These are phyloP conservation scores for Aethes cnicana DNA, from an alignment of 2,888 invertebrate genomes.

Conservation along the genomic window DNA sequence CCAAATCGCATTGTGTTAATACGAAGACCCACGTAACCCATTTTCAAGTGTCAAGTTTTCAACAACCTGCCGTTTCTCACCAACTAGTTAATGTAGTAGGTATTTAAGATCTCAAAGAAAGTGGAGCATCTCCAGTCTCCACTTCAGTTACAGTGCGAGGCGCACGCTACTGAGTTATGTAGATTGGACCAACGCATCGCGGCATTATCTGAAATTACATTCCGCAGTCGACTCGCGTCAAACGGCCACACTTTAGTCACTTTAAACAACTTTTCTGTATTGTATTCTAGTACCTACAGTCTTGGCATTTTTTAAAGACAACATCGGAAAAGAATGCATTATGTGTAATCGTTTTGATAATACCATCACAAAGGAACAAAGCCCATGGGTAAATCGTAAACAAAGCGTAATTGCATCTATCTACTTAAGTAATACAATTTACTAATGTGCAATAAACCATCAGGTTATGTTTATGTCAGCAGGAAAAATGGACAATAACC, in stretches of 20 bases:
- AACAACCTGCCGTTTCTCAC: too few species aligned
- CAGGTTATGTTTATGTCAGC: neutral
- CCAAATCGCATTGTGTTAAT: too few species aligned
- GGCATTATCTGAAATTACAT: constrained; percentile 44
- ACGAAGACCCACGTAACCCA: too few species aligned
- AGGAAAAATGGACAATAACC: constrained; percentile 4
- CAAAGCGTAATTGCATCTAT: neutral
- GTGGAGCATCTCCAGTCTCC: neutral
- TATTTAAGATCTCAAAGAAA: constrained; percentile 5
- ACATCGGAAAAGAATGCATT: too few species aligned
- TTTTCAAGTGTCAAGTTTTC: too few species aligned
- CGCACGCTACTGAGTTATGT: constrained; percentile 10
- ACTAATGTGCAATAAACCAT: neutral
- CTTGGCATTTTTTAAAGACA: too few species aligned
- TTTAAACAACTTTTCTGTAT: neutral
- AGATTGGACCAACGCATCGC: constrained; percentile 25
- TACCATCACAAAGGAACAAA: too few species aligned
- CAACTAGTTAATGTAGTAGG: too few species aligned
- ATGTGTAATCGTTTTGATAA: too few species aligned
- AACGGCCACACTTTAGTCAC: constrained; percentile 26
- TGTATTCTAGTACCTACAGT: too few species aligned
- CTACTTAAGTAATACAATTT: constrained; percentile 2
- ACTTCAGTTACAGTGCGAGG: neutral
- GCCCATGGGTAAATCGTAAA: too few species aligned
- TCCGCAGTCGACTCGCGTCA: constrained; percentile 36